Conservation (phyloP, 2,113 vertebrate species). For the Dendrocopos noguchii region DNA sequence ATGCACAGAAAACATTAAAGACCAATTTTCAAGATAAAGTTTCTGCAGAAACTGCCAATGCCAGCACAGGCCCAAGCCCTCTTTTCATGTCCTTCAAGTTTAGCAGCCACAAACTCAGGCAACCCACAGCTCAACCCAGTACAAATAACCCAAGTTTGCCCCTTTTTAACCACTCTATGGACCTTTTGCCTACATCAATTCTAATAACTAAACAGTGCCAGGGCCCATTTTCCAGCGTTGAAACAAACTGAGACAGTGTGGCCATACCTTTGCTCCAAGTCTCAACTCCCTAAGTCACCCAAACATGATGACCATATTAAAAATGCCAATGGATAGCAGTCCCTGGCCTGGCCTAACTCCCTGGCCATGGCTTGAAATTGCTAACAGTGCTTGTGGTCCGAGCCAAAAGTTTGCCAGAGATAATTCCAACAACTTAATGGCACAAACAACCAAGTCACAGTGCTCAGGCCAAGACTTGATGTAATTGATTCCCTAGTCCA, state of each 20-base stretch:
- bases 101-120: neutral
- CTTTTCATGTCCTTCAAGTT: neutral
- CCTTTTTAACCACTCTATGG: neutral
- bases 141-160: neutral
- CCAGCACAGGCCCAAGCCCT: neutral
- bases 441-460: neutral
- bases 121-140: neutral
- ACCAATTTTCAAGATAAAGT: neutral
- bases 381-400: neutral
- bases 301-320: neutral
- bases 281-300: neutral
- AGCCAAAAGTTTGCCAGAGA: neutral
- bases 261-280: neutral
- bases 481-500: neutral
- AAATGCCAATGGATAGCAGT: neutral
- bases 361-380: neutral
- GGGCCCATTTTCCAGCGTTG: fast-evolving
- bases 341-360: neutral
- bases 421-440: neutral
- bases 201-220: neutral
- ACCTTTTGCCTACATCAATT: neutral
- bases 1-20: neutral
- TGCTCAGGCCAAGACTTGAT: neutral
- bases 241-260: neutral
- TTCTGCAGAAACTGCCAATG: neutral